Conservation (phyloP, 92 coral and sea anemone genomes). For the Zoanthus solanderi region DNA sequence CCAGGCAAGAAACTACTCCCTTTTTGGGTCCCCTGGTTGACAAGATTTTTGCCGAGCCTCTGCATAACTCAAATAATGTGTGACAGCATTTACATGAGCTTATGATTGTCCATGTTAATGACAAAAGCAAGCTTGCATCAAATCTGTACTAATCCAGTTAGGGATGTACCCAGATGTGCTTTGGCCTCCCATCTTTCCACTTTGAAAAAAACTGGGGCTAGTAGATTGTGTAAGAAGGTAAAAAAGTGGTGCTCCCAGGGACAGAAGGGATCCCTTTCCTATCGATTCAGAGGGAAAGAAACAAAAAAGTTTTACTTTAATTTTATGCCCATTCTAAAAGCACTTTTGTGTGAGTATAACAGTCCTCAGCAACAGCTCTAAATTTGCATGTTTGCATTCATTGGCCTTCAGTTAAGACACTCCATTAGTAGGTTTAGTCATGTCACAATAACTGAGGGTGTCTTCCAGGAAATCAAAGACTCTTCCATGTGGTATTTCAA, state of each 20-base stretch:
- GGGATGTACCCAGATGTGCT: conserved; percentile 40
- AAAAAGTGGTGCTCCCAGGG: conserved; percentile 21
- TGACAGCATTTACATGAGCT: conserved; percentile 54
- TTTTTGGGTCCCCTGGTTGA: conserved; percentile 23
- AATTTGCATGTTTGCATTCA: conserved; percentile 52
- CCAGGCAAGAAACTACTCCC: conserved; percentile 34
- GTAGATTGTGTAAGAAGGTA: no score
- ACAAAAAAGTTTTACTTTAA: conserved; percentile 57
- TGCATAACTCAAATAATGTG: conserved; percentile 54
- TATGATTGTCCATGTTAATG: conserved; percentile 53
- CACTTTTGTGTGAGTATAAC: conserved; percentile 50
- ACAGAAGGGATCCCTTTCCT: neutral
- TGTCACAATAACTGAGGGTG: conserved; percentile 42
- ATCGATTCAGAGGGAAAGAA: conserved; percentile 42
- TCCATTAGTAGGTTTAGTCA: conserved; percentile 49
- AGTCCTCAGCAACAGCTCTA: conserved; percentile 41
- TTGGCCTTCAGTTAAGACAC: conserved; percentile 70
- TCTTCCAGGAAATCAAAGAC: conserved; percentile 51
- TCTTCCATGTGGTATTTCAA: conserved; percentile 60
- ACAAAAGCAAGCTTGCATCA: conserved; percentile 43
- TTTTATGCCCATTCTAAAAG: conserved; percentile 53
- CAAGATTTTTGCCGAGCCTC: conserved; percentile 47
- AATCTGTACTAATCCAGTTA: conserved; percentile 28
- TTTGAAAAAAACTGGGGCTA: no score
- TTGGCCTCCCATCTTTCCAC: no score